These are phyloP conservation scores for Acanthornis magna DNA, from an alignment of 2,797 vertebrate genomes.

Conservation along the genomic window DNA sequence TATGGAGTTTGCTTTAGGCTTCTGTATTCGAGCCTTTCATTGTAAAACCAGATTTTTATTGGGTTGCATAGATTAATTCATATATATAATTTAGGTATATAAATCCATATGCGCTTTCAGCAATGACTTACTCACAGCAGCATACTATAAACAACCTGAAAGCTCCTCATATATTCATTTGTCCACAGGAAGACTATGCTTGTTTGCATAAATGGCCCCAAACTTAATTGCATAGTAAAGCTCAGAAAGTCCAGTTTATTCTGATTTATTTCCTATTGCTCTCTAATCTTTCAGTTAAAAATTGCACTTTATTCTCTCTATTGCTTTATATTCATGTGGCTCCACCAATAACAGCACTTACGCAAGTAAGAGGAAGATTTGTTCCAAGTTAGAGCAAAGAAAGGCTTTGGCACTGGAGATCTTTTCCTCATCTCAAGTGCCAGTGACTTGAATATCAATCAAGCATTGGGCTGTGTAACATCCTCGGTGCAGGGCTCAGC, in stretches of 20 bases:
- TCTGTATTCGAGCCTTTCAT: neutral
- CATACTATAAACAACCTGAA: neutral
- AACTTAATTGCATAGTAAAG: neutral
- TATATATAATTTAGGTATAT: neutral
- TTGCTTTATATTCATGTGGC: neutral
- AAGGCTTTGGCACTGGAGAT: neutral
- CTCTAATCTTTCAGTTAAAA: neutral
- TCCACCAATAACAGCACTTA: neutral
- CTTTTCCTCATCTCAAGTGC: neutral
- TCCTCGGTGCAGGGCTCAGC: neutral
- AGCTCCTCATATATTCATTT: neutral
- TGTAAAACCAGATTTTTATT: neutral
- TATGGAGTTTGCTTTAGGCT: neutral
- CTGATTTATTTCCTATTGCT: neutral
- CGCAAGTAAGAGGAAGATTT: neutral
- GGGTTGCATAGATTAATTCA: neutral
- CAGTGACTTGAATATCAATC: conserved; percentile 55
- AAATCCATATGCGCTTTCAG: neutral
- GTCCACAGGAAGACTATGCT: neutral
- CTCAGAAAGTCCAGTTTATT: neutral
- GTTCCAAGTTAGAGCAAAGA: neutral
- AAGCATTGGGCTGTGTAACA: neutral
- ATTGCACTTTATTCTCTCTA: neutral
- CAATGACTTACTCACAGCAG: neutral
- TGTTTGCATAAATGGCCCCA: neutral